These are phyloP conservation scores for Aurelia sp. DNA, from an alignment of 30 jellyfish, hydroid and myxozoan species.

Conservation along the genomic window DNA sequence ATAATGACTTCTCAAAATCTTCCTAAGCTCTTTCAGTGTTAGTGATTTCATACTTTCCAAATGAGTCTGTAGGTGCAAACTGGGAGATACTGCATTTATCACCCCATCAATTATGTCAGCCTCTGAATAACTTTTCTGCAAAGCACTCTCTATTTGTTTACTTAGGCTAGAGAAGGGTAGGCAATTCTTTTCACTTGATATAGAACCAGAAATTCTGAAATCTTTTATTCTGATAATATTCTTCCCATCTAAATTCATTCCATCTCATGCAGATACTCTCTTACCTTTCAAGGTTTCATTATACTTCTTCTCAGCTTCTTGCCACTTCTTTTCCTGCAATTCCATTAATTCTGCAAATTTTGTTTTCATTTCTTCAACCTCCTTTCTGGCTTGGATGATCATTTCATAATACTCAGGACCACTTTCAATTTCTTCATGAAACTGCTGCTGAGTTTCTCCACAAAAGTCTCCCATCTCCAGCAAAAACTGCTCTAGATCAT, in stretches of 20 bases:
- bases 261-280: not conserved
- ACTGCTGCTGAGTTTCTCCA: not conserved
- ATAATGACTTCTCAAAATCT: slow-evolving; percentile 31
- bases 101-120: slow-evolving; percentile 46
- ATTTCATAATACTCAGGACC: not conserved
- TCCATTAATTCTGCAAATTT: slow-evolving; percentile 17
- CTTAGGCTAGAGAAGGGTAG: slow-evolving; percentile 10
- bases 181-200: slow-evolving; percentile 28
- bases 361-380: slow-evolving; percentile 4
- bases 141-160: slow-evolving; percentile 38
- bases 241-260: no score
- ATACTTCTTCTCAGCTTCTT: slow-evolving; percentile 15
- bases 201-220: slow-evolving; percentile 32
- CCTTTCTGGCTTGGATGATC: slow-evolving; percentile 2
- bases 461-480: not conserved
- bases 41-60: slow-evolving; percentile 17
- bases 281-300: not conserved
- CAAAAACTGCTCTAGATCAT: slow-evolving; percentile 6
- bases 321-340: not conserved
- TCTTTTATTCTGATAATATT: slow-evolving; percentile 19
- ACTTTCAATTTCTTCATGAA: not conserved
- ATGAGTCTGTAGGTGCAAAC: slow-evolving; percentile 17
- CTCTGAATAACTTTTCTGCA: slow-evolving; percentile 39
- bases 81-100: slow-evolving; percentile 36
- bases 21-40: slow-evolving; percentile 18